Percentiles rank a stretch among this genome's conserved stretches.
phyloP scores from a whole-genome alignment of 2,888 invertebrate genomes.

The Psylliodes chrysocephalus region DNA sequence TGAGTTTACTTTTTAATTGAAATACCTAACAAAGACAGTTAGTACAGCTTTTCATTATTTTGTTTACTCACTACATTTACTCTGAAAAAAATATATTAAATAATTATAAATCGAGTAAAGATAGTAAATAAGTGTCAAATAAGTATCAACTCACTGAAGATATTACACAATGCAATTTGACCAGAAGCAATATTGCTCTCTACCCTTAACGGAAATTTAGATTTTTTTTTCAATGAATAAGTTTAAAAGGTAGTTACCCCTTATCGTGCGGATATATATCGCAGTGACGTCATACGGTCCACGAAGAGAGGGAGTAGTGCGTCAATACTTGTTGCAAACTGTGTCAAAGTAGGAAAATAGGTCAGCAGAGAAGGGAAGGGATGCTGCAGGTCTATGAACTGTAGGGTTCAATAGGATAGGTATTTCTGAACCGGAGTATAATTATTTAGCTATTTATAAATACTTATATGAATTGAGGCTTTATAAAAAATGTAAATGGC shows the following conservation, averaged over 20 bases:
- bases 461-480: background rate
- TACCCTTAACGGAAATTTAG: background rate
- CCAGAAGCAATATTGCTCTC: no score
- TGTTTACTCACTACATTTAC: no score
- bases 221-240: background rate
- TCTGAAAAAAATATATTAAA: no score
- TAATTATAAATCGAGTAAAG: no score
- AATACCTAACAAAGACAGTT: no score
- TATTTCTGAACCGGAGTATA: constrained; percentile 24
- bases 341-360: constrained; percentile 63
- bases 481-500: no score
- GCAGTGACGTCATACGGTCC: constrained; percentile 62
- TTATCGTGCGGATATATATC: constrained; percentile 41
- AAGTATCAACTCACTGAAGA: no score
- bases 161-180: no score
- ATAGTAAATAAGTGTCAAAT: no score
- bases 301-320: constrained; percentile 57
- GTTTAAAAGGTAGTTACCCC: constrained; percentile 34
- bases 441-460: constrained; percentile 45
- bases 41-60: no score
- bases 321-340: constrained; percentile 67
- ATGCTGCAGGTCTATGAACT: constrained; percentile 57
- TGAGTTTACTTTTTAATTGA: no score
- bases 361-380: constrained; percentile 57
- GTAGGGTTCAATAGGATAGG: constrained; percentile 41